A percentile compares a stretch with the other conserved stretches of the same genome.
phyloP scores from a whole-genome alignment of 2,797 vertebrate genomes.

The Pseudochirops cupreus region DNA sequence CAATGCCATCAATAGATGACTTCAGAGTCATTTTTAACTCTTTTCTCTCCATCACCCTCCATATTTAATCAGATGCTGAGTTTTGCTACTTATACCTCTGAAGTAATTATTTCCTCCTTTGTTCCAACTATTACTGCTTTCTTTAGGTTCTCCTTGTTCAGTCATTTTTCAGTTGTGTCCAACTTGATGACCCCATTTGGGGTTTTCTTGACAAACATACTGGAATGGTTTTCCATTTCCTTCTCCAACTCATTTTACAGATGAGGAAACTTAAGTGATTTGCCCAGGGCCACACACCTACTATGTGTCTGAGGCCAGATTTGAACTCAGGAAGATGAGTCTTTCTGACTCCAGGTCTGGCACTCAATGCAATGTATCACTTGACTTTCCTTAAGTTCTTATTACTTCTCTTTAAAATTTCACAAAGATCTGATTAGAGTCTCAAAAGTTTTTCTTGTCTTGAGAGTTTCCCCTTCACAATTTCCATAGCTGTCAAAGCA shows the following conservation, averaged over 20 bases:
- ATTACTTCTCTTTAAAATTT: neutral
- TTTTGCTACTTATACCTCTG: neutral
- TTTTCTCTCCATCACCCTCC: neutral
- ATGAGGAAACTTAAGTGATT: neutral
- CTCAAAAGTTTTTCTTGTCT: neutral
- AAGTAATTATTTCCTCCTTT: neutral
- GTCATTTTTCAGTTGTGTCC: neutral
- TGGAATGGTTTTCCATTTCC: neutral
- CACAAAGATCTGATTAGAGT: neutral
- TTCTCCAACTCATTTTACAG: neutral
- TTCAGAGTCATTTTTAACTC: neutral
- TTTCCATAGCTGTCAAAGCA: neutral
- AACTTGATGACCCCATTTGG: neutral
- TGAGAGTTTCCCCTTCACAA: neutral
- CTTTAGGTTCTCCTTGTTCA: neutral
- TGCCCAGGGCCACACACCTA: neutral
- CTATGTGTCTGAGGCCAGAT: neutral
- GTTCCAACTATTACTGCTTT: neutral
- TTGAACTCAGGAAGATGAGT: neutral
- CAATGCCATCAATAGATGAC: neutral
- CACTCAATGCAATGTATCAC: neutral
- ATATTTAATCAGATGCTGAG: neutral
- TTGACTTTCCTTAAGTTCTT: neutral
- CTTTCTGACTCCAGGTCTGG: neutral
- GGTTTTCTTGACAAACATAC: neutral